Base-by-base conservation (phyloP, 2,113 vertebrate genomes). In the Eurypyga helias region DNA sequence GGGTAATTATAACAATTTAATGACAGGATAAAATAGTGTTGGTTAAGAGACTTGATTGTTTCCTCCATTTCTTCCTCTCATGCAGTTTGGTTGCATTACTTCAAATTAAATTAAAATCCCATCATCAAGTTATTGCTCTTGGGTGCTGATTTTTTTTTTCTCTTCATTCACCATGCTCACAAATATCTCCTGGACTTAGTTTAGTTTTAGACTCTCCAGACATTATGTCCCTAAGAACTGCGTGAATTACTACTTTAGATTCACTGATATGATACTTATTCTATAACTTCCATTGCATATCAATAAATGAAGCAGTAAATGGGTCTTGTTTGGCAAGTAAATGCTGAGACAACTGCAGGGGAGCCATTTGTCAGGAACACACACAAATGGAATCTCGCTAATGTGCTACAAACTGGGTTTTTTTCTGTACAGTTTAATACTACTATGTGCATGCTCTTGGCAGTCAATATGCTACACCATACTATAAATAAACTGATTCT, bases 1-100 rank as follows among this genome's bases (percentile, higher is more conserved):
- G 81, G 85, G 87, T 97, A 98, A 98, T 98, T 98, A 97, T 96
- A 98, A 94, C 94, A 97, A 95, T 93, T 97, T 98, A 98, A 97
- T 96, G 96, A 87, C 77, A 89, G 91, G 83, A 92, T 94, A 94
- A 98, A 97, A 95, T 85, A 94, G 46, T 66, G 72, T 98, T 97
- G 97, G 91, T 94, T 96, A 96, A 96, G 87, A 96, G 90, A 89
- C 66, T 82, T 93, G 95, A 93, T 93, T 70, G 71, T 97, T 93
- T 95, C 48, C 91, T 72, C 52, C 81, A 70, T 94, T 96, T 55
- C 60, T 90, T 83, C n/a, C 16, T 69, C 81, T 95, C 81, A 79
- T 71, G 89, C 87, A 96, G 84, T 70, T 93, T 93, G 77, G 78
- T 93, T 94, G 88, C 83, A 67, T 97, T 93, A 94, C 83, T 95